phyloP scores from a whole-genome alignment of 2,888 invertebrate species.

The Tetragonula carbonaria region DNA sequence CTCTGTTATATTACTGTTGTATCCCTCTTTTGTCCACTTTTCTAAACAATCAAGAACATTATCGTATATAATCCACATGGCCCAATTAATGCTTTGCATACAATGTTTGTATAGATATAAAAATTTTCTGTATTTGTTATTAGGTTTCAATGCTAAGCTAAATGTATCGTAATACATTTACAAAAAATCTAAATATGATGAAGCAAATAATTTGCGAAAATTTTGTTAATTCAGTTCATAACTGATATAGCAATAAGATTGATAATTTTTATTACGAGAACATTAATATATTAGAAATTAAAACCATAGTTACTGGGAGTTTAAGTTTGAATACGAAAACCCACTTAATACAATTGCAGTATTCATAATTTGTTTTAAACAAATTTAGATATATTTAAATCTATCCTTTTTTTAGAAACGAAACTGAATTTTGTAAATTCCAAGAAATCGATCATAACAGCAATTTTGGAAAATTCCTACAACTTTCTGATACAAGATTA shows the following conservation, averaged over 20 bases:
- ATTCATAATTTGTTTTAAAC: slow-evolving; percentile 57
- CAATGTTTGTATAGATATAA: slow-evolving; percentile 53
- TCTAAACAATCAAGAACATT: slow-evolving; percentile 46
- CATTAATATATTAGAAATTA: slow-evolving; percentile 28
- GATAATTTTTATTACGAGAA: slow-evolving; percentile 33
- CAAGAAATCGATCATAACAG: slow-evolving; percentile 44
- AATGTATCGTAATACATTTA: slow-evolving; percentile 41
- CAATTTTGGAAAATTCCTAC: slow-evolving; percentile 39
- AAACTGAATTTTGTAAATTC: slow-evolving; percentile 45
- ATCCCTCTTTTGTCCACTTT: slow-evolving; percentile 49
- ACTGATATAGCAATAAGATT: slow-evolving; percentile 59
- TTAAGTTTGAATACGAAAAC: slow-evolving; percentile 40
- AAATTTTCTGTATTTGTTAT: slow-evolving; percentile 45
- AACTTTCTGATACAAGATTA: slow-evolving; percentile 37
- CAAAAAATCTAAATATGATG: slow-evolving; percentile 41
- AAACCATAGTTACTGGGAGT: slow-evolving; percentile 36
- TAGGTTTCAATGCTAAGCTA: slow-evolving; percentile 32
- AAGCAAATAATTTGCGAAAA: slow-evolving; percentile 46
- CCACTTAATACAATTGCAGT: slow-evolving; percentile 58
- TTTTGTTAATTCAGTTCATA: slow-evolving; percentile 52
- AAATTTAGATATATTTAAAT: slow-evolving; percentile 48
- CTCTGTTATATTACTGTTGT: slow-evolving; percentile 41
- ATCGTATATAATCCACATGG: slow-evolving; percentile 50
- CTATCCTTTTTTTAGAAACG: slow-evolving; percentile 46
- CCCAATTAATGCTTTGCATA: slow-evolving; percentile 57